These are phyloP conservation scores for Philantomba maxwellii DNA, from an alignment of 2,113 vertebrate species.

Conservation along the genomic window DNA sequence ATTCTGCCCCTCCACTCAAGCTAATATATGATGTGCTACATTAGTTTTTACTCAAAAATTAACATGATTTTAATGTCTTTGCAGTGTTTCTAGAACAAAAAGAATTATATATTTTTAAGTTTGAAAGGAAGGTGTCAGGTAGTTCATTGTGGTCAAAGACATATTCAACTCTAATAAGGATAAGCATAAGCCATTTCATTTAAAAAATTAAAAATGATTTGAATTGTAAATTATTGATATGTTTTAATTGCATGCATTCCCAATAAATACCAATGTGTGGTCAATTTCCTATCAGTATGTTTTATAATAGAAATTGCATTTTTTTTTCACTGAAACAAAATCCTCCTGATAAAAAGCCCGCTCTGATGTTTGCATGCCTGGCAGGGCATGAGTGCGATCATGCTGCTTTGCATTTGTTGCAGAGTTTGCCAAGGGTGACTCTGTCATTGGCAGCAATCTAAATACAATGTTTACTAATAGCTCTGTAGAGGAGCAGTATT, in stretches of 20 bases:
- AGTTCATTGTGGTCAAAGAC: neutral
- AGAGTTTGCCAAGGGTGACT: slow-evolving; percentile 64
- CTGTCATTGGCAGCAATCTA: slow-evolving; percentile 68
- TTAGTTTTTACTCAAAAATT: neutral
- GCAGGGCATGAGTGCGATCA: slow-evolving; percentile 50
- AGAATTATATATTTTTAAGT: neutral
- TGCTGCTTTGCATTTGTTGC: slow-evolving; percentile 48
- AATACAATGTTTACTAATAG: slow-evolving; percentile 77
- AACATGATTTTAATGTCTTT: neutral
- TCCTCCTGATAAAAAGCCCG: neutral
- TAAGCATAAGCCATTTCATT: neutral
- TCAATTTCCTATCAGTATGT: neutral
- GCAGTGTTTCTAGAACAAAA: neutral
- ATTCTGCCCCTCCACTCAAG: neutral
- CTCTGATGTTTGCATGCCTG: neutral
- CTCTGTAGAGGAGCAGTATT: slow-evolving; percentile 68
- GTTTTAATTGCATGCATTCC: neutral
- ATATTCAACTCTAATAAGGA: neutral
- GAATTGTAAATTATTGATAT: neutral
- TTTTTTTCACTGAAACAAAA: neutral
- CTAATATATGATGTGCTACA: neutral
- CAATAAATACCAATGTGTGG: neutral
- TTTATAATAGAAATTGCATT: neutral
- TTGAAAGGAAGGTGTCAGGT: neutral
- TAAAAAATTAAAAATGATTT: neutral